Percentiles rank a stretch among this genome's conserved stretches.
These are phyloP conservation scores for Corvus moneduloides DNA, from an alignment of 2,113 vertebrate genomes.

Conservation along the genomic window DNA sequence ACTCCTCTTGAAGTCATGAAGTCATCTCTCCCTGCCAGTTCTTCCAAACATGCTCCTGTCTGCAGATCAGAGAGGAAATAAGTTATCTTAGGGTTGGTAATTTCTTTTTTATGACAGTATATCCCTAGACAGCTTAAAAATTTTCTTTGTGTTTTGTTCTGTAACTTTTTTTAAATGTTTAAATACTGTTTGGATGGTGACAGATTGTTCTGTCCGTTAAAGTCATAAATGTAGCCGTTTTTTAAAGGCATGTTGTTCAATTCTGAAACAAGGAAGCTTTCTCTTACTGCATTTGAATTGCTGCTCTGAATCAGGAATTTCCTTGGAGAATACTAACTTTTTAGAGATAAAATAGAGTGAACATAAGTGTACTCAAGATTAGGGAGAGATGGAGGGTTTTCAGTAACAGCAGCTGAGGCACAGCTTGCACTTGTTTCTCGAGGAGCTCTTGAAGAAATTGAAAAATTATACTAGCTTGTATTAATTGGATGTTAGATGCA, in stretches of 20 bases:
- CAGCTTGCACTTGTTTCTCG: background rate
- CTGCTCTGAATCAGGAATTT: background rate
- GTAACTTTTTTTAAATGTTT: background rate
- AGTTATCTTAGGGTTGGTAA: background rate
- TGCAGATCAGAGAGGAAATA: background rate
- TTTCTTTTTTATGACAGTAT: background rate
- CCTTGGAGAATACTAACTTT: background rate
- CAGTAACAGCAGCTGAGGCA: background rate
- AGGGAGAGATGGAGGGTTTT: background rate
- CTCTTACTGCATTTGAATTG: background rate
- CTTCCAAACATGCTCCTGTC: background rate
- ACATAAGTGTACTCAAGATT: background rate
- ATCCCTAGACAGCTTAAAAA: background rate
- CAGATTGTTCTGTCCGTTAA: background rate
- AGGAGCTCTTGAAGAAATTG: background rate
- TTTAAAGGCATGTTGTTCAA: background rate
- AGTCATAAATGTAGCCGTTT: background rate
- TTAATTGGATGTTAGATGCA: background rate
- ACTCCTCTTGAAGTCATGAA: background rate
- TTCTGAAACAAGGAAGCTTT: background rate
- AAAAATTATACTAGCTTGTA: background rate
- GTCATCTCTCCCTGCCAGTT: background rate
- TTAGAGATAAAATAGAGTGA: background rate
- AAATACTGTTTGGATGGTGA: background rate
- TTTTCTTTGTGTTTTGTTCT: background rate